phyloP scores from a whole-genome alignment of 2,797 vertebrate species.

The Crenichthys baileyi region DNA sequence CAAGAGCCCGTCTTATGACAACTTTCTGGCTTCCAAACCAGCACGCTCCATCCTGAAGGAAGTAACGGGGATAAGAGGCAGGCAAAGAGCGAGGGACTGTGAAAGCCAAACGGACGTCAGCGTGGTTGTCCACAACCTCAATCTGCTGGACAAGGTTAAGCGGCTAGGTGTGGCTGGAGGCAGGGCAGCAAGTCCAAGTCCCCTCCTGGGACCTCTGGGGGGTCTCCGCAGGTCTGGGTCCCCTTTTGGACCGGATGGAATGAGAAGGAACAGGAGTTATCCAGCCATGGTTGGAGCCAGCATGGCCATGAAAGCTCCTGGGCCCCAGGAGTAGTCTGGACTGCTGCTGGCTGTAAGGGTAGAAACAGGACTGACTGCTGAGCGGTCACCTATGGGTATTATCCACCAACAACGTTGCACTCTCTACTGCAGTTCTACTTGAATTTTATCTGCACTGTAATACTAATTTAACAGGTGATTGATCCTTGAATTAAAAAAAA shows the following conservation, averaged over 20 bases:
- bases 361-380: slow-evolving; percentile 68
- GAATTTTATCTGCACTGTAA: slow-evolving; percentile 13
- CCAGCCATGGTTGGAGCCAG: slow-evolving; percentile 96
- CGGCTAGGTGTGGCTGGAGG: slow-evolving; percentile 88
- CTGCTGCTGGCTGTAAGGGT: slow-evolving; percentile 82
- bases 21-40: slow-evolving; percentile 95
- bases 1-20: slow-evolving; percentile 93
- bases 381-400: slow-evolving; percentile 49
- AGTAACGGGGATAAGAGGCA: slow-evolving; percentile 85
- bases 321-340: slow-evolving; percentile 86
- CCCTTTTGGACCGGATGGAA: slow-evolving; percentile 87
- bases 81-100: slow-evolving; percentile 85
- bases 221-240: slow-evolving; percentile 86
- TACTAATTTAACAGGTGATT: slow-evolving; percentile 20
- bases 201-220: slow-evolving; percentile 85
- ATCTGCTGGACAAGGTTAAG: slow-evolving; percentile 96
- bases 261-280: slow-evolving; percentile 94
- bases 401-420: slow-evolving; percentile 23
- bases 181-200: slow-evolving; percentile 63
- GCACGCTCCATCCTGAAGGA: slow-evolving; percentile 97
- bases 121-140: slow-evolving; percentile 94
- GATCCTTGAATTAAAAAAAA: slow-evolving; percentile 34
- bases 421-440: slow-evolving; percentile 27
- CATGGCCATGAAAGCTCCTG: slow-evolving; percentile 96
- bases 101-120: slow-evolving; percentile 97